Conservation (phyloP, 92 coral and sea anemone species). For the Galaxea fascicularis region DNA sequence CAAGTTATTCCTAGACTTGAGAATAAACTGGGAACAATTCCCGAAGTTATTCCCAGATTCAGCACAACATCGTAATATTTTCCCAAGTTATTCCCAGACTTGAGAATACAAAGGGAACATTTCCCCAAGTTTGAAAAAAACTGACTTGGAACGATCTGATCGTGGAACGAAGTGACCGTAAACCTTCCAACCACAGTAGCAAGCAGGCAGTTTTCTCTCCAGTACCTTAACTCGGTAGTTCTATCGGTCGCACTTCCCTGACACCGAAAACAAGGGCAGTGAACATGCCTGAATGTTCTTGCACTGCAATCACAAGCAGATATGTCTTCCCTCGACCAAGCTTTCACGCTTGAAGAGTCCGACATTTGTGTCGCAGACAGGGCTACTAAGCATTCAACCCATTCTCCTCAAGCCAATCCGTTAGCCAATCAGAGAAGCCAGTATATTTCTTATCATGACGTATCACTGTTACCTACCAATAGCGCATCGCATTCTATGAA, state of each 20-base stretch:
- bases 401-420: constrained; percentile 14
- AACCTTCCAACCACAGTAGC: constrained; percentile 30
- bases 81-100: too few relatives aligned
- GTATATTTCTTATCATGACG: neutral
- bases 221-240: constrained; percentile 64
- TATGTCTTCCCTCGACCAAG: constrained; percentile 57
- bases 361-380: constrained; percentile 15
- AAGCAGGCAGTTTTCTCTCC: constrained; percentile 43
- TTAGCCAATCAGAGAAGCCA: constrained; percentile 24
- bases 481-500: constrained; percentile 65
- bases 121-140: too few relatives aligned
- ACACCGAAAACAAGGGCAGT: constrained; percentile 49
- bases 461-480: constrained; percentile 26
- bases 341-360: neutral
- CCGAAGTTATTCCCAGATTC: too few relatives aligned
- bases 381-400: constrained; percentile 28
- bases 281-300: constrained; percentile 61
- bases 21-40: too few relatives aligned
- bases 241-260: constrained; percentile 51
- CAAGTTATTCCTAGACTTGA: too few relatives aligned
- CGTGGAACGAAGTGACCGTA: too few relatives aligned
- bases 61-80: too few relatives aligned
- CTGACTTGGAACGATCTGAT: too few relatives aligned
- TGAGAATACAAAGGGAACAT: too few relatives aligned
- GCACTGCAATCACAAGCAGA: constrained; percentile 47